These are phyloP conservation scores for Zaprionus vittiger DNA, from an alignment of 1,140 invertebrate genomes.

Conservation along the genomic window DNA sequence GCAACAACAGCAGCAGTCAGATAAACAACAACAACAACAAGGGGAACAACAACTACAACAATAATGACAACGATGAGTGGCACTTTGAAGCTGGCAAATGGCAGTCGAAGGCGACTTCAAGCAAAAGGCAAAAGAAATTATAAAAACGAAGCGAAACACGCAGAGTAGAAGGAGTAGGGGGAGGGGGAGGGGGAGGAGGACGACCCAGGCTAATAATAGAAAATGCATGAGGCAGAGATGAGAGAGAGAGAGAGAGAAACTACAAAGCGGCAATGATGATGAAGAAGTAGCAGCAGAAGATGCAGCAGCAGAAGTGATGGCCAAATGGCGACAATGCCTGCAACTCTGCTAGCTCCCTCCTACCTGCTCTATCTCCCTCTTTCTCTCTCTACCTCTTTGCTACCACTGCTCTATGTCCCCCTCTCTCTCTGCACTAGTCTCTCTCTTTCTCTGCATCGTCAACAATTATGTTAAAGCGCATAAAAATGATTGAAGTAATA, in stretches of 20 bases:
- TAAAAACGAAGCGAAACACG: conserved; percentile 8
- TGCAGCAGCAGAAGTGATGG: conserved; percentile 25
- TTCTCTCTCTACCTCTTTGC: background rate
- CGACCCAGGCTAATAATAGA: conserved; percentile 51
- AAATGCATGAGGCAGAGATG: conserved; percentile 51
- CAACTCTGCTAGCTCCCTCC: conserved; percentile 1
- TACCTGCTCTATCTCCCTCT: background rate
- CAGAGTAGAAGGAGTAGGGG: background rate
- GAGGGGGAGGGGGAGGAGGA: conserved; percentile 15
- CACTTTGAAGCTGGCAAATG: conserved; percentile 47
- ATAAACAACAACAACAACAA: conserved; percentile 19
- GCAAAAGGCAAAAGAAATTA: conserved; percentile 49
- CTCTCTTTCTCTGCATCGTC: conserved; percentile 21
- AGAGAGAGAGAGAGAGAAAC: conserved; percentile 7
- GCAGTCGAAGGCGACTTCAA: conserved; percentile 30
- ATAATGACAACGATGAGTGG: conserved; percentile 53
- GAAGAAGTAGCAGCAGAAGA: conserved; percentile 16
- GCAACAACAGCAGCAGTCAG: conserved; percentile 15
- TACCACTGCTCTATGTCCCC: background rate
- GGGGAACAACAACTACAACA: conserved; percentile 41
- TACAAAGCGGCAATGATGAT: conserved; percentile 27
- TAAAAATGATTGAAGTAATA: conserved; percentile 62
- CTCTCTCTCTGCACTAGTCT: background rate
- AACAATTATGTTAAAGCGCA: conserved; percentile 56
- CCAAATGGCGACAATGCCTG: conserved; percentile 63